A percentile compares a stretch with the other conserved stretches of the same genome.
These are phyloP conservation scores for Anarhynchus alexandrinus DNA, from an alignment of 2,113 vertebrate species.

Conservation along the genomic window DNA sequence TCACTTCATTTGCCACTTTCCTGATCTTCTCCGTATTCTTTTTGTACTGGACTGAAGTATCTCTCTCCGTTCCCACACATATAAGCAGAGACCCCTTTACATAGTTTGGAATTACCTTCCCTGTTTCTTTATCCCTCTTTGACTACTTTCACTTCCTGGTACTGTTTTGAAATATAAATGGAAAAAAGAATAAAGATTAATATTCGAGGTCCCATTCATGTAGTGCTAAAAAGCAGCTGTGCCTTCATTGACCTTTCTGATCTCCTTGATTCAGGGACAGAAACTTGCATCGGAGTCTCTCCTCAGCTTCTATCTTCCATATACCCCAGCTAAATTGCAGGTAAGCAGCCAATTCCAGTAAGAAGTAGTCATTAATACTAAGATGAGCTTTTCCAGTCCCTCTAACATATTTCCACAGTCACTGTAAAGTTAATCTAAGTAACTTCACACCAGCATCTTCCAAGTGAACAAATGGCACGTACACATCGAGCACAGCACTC, in stretches of 20 bases:
- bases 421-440: not conserved
- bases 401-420: not conserved
- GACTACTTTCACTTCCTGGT: not conserved
- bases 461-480: not conserved
- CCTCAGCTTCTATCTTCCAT: not conserved
- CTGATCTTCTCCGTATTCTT: not conserved
- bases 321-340: not conserved
- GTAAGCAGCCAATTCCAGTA: not conserved
- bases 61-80: not conserved
- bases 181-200: not conserved
- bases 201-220: not conserved
- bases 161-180: not conserved
- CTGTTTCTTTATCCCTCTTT: not conserved
- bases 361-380: not conserved
- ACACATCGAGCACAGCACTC: accelerated
- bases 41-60: not conserved
- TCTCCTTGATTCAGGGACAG: not conserved
- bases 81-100: not conserved
- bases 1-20: not conserved
- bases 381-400: not conserved
- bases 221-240: not conserved
- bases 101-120: not conserved
- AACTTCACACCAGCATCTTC: not conserved
- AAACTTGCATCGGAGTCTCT: not conserved
- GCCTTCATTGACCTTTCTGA: not conserved